phyloP scores from a whole-genome alignment of 35 echinoderm and acorn worm genomes.

The Apostichopus japonicus region DNA sequence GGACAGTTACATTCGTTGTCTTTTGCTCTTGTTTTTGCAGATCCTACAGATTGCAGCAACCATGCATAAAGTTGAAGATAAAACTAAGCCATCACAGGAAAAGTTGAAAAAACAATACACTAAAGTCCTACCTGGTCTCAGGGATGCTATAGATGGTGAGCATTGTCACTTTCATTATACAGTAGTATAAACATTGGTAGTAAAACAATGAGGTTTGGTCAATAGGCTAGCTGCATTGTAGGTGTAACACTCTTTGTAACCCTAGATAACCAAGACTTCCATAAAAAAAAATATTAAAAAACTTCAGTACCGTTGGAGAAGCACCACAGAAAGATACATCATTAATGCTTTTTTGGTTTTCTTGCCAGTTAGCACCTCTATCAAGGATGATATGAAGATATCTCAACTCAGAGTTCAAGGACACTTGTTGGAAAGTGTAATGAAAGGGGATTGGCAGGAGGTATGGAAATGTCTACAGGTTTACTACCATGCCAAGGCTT shows the following conservation, averaged over 20 bases:
- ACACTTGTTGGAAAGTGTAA: conserved; percentile 15
- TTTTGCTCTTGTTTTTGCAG: too few relatives aligned
- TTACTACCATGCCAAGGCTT: conserved; percentile 36
- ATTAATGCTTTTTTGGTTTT: too few relatives aligned
- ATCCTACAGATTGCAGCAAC: background rate
- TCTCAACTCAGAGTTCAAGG: conserved; percentile 16
- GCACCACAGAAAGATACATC: too few relatives aligned
- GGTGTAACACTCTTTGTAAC: too few relatives aligned
- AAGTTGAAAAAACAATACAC: background rate
- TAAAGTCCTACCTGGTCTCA: background rate
- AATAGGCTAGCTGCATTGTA: too few relatives aligned
- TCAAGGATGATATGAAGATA: background rate
- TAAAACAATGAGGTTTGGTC: too few relatives aligned
- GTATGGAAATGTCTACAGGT: conserved; percentile 44
- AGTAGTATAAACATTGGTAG: too few relatives aligned
- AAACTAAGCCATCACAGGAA: background rate
- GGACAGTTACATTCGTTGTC: too few relatives aligned
- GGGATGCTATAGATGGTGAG: conserved; percentile 23
- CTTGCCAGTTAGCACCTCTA: background rate
- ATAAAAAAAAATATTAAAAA: too few relatives aligned
- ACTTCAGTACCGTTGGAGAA: too few relatives aligned
- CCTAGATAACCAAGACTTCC: too few relatives aligned
- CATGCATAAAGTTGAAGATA: background rate
- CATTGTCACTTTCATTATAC: background rate
- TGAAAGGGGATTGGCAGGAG: conserved; percentile 37